Base-by-base conservation (phyloP, 2,888 invertebrate species). In the Dynastes tityus region DNA sequence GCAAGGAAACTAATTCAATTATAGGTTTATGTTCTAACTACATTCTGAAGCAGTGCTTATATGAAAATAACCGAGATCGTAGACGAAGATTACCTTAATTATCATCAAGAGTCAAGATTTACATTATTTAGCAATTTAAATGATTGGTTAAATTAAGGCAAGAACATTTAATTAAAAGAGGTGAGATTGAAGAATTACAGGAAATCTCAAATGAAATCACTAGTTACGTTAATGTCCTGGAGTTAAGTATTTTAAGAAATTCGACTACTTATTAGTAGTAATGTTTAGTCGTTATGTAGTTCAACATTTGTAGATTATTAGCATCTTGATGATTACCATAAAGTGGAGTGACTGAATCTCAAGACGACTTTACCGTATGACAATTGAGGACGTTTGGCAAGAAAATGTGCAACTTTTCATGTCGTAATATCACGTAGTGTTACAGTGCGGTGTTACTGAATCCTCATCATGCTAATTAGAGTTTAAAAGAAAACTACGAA, bases 71-170 rank as follows among this genome's bases (percentile, higher is more conserved):
- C 51, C 51, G 51, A 49, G 51, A 68, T 68, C 68, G 49, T 51
- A 29, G 29, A 68, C 51, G 2, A 13, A 68, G 68, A 68, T 68
- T 68, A 13, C 68, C 40, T 68, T 68, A 68, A 68, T 68, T 68
- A 68, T 68, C 45, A 67, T 67, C 65, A 40, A 45, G 65, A 68
- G 40, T 27, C 51, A 68, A 49, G 51, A 68, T 68, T 51, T 51
- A 68, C 51, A 68, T 68, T 68, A 68, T 51, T 49, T 68, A 11
- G 68, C 68, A 68, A 68, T 68, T 68, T 51, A 51, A 68, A 51
- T 51, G 68, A 53, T 51, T 49, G 51, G 68, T 51, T 51, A 68
- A 68, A 49, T 68, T 68, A 51, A 27, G 29, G 51, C 49, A 68
- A 51, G 51, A 68, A 51, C 51, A 51, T 49, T 68, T 68, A 68